Percentiles rank a stretch among this genome's conserved stretches.
Evolutionary conservation across 1,140 invertebrate genomes (phyloP).

Genomic region (Drosophila fuyamai): DNA sequence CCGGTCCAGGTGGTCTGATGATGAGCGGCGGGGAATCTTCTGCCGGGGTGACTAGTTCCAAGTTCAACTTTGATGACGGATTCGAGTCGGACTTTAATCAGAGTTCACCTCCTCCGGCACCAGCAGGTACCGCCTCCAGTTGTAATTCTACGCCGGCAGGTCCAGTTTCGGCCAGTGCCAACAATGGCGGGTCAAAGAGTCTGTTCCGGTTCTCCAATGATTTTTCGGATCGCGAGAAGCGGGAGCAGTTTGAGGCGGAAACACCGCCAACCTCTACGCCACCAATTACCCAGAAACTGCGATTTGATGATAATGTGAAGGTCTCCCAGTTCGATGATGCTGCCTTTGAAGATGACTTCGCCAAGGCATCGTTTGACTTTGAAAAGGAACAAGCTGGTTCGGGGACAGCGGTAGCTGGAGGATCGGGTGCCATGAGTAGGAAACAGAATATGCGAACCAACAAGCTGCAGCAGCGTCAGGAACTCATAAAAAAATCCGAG

Average conservation of each 20-base stretch:
- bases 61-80: conserved; percentile 83
- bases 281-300: conserved; percentile 78
- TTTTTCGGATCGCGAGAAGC: conserved; percentile 86
- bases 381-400: conserved; percentile 68
- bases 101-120: conserved; percentile 74
- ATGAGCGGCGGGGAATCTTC: conserved; percentile 70
- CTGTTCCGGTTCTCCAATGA: conserved; percentile 86
- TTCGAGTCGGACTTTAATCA: conserved; percentile 85
- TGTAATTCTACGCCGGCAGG: conserved; percentile 77
- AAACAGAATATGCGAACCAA: conserved; percentile 74
- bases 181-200: conserved; percentile 60
- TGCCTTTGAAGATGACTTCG: conserved; percentile 83
- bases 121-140: conserved; percentile 79
- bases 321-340: conserved; percentile 84
- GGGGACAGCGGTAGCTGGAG: not conserved
- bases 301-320: conserved; percentile 84
- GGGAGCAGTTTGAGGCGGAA: conserved; percentile 61
- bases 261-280: conserved; percentile 57
- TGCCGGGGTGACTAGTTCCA: conserved; percentile 49
- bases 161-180: conserved; percentile 39
- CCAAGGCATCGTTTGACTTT: conserved; percentile 83
- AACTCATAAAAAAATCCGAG: conserved; percentile 92
- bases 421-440: conserved; percentile 45
- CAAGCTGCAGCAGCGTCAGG: conserved; percentile 80
- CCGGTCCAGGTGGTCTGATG: conserved; percentile 42